Evolutionary conservation across 2,888 invertebrate genomes (phyloP).

Genomic region (Andrena minutula): DNA sequence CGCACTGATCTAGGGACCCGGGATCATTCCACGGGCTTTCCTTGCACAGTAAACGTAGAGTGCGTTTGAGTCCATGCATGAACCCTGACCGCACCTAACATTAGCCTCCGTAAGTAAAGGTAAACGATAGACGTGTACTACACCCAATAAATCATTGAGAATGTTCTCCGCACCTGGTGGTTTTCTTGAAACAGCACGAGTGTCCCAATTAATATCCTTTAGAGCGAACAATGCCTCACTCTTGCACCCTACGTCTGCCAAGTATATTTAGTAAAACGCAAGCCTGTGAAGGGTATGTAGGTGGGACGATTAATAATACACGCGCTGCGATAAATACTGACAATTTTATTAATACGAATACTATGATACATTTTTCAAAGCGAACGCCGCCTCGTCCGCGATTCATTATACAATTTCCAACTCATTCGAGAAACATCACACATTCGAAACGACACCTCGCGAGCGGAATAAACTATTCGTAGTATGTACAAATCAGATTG

Average conservation of each 20-base stretch:
- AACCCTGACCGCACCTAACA: slow-evolving; percentile 39
- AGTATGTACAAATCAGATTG: slow-evolving; percentile 81
- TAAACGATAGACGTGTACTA: slow-evolving; percentile 64
- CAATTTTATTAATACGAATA: slow-evolving; percentile 81
- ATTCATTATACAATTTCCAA: slow-evolving; percentile 40
- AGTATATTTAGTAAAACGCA: background rate
- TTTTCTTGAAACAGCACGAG: slow-evolving; percentile 45
- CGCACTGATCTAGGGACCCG: slow-evolving; percentile 9
- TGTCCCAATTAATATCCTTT: slow-evolving; percentile 4
- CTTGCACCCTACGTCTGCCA: slow-evolving; percentile 9
- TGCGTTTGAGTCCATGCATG: slow-evolving; percentile 55
- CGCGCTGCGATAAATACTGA: slow-evolving; percentile 77
- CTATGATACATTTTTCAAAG: slow-evolving; percentile 74
- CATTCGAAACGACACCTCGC: slow-evolving; percentile 1
- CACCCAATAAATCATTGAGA: slow-evolving; percentile 73
- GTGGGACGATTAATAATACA: background rate
- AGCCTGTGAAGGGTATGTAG: background rate
- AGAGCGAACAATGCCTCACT: background rate
- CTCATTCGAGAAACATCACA: slow-evolving; percentile 1
- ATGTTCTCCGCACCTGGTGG: slow-evolving; percentile 69
- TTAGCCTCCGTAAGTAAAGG: slow-evolving; percentile 43
- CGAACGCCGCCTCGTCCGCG: slow-evolving; percentile 40
- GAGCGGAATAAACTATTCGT: slow-evolving; percentile 70
- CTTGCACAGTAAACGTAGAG: slow-evolving; percentile 28
- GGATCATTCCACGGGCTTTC: background rate